Conservation (phyloP, 1,140 invertebrate genomes). For the Hylyphantes graminicola region DNA sequence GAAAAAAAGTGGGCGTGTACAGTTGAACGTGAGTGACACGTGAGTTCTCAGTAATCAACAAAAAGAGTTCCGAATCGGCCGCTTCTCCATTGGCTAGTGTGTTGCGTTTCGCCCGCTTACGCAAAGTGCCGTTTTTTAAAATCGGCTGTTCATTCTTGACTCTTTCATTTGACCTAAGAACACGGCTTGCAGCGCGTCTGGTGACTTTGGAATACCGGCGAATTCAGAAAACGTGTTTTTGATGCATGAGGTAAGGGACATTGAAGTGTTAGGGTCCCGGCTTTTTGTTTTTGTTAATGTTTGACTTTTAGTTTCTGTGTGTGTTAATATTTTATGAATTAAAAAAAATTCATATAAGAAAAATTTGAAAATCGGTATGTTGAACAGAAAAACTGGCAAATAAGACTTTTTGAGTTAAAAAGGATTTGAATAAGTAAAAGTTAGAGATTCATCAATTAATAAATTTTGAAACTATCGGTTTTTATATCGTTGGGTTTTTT, state of each 20-base stretch:
- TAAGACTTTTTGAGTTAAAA: too few relatives aligned
- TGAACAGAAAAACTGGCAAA: too few relatives aligned
- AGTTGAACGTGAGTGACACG: constrained; percentile 36
- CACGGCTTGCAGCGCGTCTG: not conserved
- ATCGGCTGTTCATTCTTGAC: not conserved
- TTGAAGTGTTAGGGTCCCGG: not conserved
- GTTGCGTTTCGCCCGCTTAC: not conserved
- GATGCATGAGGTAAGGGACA: not conserved
- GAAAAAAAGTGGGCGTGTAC: constrained; percentile 22
- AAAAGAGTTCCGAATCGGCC: constrained; percentile 21
- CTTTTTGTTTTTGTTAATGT: too few relatives aligned
- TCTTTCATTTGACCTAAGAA: not conserved
- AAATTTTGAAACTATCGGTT: too few relatives aligned
- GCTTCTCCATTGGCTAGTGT: constrained; percentile 13
- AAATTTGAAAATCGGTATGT: too few relatives aligned
- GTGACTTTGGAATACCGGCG: not conserved
- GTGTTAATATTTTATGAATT: too few relatives aligned
- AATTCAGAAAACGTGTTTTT: not conserved
- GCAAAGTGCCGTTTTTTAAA: constrained; percentile 25
- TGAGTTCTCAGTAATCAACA: constrained; percentile 21
- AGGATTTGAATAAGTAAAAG: too few relatives aligned
- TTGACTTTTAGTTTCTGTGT: too few relatives aligned
- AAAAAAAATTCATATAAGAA: too few relatives aligned
- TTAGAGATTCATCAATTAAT: too few relatives aligned
- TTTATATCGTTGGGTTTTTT: too few relatives aligned